Evolutionary conservation across 2,113 vertebrate species (phyloP), one percentile per base, ranked within the genome.

Genomic region (Silurus glanis): DNA sequence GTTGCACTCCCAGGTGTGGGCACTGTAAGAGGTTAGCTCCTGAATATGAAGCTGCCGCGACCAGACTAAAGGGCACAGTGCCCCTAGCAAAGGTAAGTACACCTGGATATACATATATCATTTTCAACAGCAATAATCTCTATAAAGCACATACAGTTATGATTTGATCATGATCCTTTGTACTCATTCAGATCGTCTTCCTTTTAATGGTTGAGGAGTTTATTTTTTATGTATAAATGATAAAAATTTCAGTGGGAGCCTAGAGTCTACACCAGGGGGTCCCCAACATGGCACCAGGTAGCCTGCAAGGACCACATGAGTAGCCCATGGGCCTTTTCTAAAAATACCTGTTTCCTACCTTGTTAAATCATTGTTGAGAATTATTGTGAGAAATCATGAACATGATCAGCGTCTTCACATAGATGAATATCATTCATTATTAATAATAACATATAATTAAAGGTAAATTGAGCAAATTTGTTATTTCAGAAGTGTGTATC

Each of bases 11-110:
- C 90, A 95, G 94, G 94, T 95, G 95, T 86, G 94, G 92, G 16
- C 94, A 95, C 83, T 95, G 94, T 91, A 94, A 95, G 85, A 94
- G 94, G 80, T 84, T 95, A 2, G 75, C 92, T 81, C 94, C 95
- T 72, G 94, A 95, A 23, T 95, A 93, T 90, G 93, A 95, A 61
- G 92, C 90, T 56, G 95, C 95, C 23, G 95, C 94, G 5, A 90
- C 25, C 1, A 80, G 88, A 25, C 91, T 95, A 56, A 94, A 94
- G 80, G 94, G 94, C 16, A 89, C 62, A 0, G 94, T 94, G 3
- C 87, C 92, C 17, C 85, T 95, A 13, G 93, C 93, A 23, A 95
- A 94, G 93, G 95, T 95, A 84, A 87, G 37, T 16, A 47, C 16
- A 95, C 94, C 94, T 95, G 94, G 82, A 37, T 37, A 37, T 2